Evolutionary conservation across 2,113 vertebrate species (phyloP), one percentile per base, ranked within the genome.

Genomic region (Caretta caretta): DNA sequence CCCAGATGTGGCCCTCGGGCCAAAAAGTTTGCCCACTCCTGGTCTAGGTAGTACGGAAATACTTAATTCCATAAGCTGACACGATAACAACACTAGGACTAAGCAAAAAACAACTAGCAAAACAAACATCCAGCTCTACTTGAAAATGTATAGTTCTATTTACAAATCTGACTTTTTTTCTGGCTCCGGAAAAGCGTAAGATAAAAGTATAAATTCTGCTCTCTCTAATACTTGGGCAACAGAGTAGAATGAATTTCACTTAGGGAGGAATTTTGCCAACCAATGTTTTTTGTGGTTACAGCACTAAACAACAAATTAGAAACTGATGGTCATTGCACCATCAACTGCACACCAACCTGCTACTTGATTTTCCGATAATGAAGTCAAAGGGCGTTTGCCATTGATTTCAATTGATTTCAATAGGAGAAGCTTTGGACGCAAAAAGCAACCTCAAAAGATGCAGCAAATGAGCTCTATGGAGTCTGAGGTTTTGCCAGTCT

Each of bases 281-380:
- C 46, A 54, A 0, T 0, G 35, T 91, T 72, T 72, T 83, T 3
- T 80, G 10, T 86, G 27, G 6, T 24, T 83, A 12, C 62, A 53
- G 10, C 56, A 49, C 12, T 8, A 27, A 13, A 53, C 7, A 69
- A 8, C 10, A 48, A 7, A 20, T 16, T 91, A 81, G 94, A 85
- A 85, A 79, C 29, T 85, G 11, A 8, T 20, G 3, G 38, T 8
- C 35, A 0, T 72, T 5, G 31, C 50, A 13, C 54, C 4, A 6
- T 20, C 6, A 88, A 35, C 4, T 2, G 8, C 17, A 54, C 1
- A 12, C 13, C 11, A 7, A 50, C 0, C 35, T 1, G 5, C 6
- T 59, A 16, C 31, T 38, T 54, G 29, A n/a, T 79, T 19, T 14
- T 75, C 49, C 4, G 5, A 50, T 38, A 84, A 4, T 78, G 46